These are phyloP conservation scores for Parnassius apollo DNA, from an alignment of 2,888 invertebrate genomes.

Conservation along the genomic window DNA sequence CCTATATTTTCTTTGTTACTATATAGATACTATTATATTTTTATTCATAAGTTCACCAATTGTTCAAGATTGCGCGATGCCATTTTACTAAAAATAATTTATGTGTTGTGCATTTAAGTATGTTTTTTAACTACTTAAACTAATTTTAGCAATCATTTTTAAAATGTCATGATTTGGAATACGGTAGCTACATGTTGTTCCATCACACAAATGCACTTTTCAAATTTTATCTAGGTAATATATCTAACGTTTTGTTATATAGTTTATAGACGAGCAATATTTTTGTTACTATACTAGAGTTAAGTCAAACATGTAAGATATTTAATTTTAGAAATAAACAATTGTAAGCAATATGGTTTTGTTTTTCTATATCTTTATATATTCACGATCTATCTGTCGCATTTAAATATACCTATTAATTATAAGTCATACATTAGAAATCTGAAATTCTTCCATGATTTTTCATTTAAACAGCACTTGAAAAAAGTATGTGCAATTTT, in stretches of 20 bases:
- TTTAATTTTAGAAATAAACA: constrained; percentile 70
- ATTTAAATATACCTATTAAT: background rate
- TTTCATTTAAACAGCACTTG: no score
- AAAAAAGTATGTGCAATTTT: no score
- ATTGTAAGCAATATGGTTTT: constrained; percentile 41
- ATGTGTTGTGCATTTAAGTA: background rate
- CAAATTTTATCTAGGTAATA: constrained; percentile 20
- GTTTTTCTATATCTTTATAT: constrained; percentile 32
- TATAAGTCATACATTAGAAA: no score
- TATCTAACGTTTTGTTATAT: constrained; percentile 42
- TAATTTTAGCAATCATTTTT: no score
- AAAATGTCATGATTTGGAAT: background rate
- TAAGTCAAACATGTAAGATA: constrained; percentile 64
- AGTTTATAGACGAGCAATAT: constrained; percentile 68
- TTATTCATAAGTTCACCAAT: no score
- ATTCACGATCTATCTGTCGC: constrained; percentile 3
- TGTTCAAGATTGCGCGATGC: no score
- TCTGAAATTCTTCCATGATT: no score
- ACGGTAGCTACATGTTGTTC: constrained; percentile 3
- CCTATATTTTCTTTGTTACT: no score
- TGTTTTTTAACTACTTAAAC: background rate
- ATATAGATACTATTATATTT: no score
- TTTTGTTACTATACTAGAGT: constrained; percentile 70
- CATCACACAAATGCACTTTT: constrained; percentile 21
- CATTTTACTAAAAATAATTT: no score